Conservation (phyloP, 2,888 invertebrate species). For the Colostygia pectinataria region DNA sequence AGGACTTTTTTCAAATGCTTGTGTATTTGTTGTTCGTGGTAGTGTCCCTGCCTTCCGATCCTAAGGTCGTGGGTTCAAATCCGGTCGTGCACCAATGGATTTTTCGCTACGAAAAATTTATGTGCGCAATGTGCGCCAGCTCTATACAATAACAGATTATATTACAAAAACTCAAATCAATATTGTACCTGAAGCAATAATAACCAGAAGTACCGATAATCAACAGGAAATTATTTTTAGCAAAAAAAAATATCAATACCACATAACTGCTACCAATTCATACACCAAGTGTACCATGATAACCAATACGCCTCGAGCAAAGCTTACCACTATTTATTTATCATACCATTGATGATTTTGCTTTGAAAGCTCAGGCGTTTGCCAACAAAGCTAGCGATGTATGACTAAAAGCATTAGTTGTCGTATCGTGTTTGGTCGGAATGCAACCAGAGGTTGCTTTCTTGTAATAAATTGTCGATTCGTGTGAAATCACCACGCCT, state of each 20-base stretch:
- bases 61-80: too few species aligned
- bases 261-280: constrained; percentile 53
- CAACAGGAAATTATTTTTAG: constrained; percentile 63
- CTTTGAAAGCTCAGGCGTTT: not conserved
- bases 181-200: constrained; percentile 48
- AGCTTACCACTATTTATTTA: not conserved
- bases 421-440: constrained; percentile 8
- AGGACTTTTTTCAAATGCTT: too few species aligned
- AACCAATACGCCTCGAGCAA: not conserved
- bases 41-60: too few species aligned
- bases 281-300: constrained; percentile 9
- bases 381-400: not conserved
- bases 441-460: constrained; percentile 19
- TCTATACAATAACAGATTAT: not conserved
- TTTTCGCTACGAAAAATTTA: too few species aligned
- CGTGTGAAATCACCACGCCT: constrained; percentile 75
- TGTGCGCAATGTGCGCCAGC: too few species aligned
- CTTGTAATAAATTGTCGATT: constrained; percentile 61
- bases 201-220: constrained; percentile 43
- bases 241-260: constrained; percentile 55
- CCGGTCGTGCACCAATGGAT: too few species aligned
- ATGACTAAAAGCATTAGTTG: not conserved
- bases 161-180: constrained; percentile 38
- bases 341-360: constrained; percentile 1
- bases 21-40: too few species aligned